Evolutionary conservation across 2,113 vertebrate genomes (phyloP).

Genomic region (Petrocephalus zakoni): DNA sequence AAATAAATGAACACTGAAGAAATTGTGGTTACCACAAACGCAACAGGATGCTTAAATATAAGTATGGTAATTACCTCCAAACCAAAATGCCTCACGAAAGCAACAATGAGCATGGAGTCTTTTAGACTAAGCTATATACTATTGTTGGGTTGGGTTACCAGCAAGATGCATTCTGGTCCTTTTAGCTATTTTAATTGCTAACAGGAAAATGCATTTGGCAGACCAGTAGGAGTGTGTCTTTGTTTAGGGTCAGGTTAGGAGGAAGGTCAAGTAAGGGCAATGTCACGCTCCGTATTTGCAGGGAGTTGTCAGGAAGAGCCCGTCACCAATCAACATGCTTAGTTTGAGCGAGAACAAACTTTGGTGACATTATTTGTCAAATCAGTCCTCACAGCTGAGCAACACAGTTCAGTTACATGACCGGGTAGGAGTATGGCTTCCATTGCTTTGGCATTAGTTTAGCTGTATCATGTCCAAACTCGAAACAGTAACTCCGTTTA

Average conservation of each 20-base stretch:
- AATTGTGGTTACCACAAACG: slow-evolving; percentile 3
- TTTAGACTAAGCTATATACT: slow-evolving; percentile 29
- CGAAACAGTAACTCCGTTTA: slow-evolving; percentile 27
- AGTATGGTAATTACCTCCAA: slow-evolving; percentile 16
- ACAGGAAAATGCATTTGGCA: slow-evolving; percentile 37
- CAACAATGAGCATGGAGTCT: slow-evolving; percentile 45
- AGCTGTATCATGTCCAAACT: slow-evolving; percentile 31
- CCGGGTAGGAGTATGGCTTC: slow-evolving; percentile 23
- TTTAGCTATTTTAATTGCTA: slow-evolving; percentile 45
- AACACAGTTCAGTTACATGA: slow-evolving; percentile 28
- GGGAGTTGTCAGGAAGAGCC: not conserved
- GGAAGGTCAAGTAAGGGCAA: slow-evolving; percentile 42
- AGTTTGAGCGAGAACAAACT: slow-evolving; percentile 35
- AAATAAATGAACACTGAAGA: not conserved
- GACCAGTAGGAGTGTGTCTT: slow-evolving; percentile 27
- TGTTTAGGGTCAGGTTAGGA: slow-evolving; percentile 35
- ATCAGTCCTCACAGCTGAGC: slow-evolving; percentile 28
- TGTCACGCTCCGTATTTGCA: slow-evolving; percentile 24
- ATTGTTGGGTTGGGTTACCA: slow-evolving; percentile 35
- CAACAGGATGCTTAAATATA: not conserved
- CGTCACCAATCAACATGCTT: not conserved
- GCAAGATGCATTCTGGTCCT: slow-evolving; percentile 33
- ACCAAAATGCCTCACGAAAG: slow-evolving; percentile 25
- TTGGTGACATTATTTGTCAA: slow-evolving; percentile 37
- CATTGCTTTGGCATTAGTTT: slow-evolving; percentile 29